Evolutionary conservation across 2,797 vertebrate genomes (phyloP).

Genomic region (Darevskia mixta): DNA sequence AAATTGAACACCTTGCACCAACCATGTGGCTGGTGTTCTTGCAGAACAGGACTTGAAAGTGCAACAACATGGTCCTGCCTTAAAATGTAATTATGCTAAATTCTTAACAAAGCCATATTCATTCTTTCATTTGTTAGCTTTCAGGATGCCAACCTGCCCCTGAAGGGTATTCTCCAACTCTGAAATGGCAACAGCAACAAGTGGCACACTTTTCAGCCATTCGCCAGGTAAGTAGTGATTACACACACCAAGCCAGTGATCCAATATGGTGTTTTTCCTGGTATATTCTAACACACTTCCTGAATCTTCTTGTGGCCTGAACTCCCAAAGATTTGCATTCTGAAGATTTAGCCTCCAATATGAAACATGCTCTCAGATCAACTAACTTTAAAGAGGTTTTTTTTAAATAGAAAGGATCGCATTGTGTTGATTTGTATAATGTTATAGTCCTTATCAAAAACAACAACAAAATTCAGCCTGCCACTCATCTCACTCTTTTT

Average conservation of each 20-base stretch:
- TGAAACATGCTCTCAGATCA: not conserved
- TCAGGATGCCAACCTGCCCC: conserved; percentile 92
- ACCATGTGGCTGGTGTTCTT: conserved; percentile 27
- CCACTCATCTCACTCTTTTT: not conserved
- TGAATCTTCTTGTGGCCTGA: not conserved
- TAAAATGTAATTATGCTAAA: not conserved
- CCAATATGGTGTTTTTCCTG: not conserved
- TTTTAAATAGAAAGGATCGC: not conserved
- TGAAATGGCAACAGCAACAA: conserved; percentile 93
- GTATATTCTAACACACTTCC: not conserved
- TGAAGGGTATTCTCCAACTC: conserved; percentile 89
- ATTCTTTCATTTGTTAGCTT: conserved; percentile 80
- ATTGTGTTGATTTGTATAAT: not conserved
- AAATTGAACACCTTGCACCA: not conserved
- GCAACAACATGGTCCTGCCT: conserved; percentile 2
- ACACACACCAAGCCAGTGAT: not conserved
- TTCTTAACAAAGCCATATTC: conserved; percentile 38
- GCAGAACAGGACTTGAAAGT: not conserved
- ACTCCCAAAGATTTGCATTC: not conserved
- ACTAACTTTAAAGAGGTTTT: not conserved
- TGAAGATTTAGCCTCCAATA: not conserved
- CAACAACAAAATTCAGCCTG: not conserved
- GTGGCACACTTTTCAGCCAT: conserved; percentile 90
- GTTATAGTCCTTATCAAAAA: not conserved
- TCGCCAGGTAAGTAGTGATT: conserved; percentile 85